phyloP scores from a whole-genome alignment of 2,888 invertebrate species.

The Eutolmus rufibarbis region DNA sequence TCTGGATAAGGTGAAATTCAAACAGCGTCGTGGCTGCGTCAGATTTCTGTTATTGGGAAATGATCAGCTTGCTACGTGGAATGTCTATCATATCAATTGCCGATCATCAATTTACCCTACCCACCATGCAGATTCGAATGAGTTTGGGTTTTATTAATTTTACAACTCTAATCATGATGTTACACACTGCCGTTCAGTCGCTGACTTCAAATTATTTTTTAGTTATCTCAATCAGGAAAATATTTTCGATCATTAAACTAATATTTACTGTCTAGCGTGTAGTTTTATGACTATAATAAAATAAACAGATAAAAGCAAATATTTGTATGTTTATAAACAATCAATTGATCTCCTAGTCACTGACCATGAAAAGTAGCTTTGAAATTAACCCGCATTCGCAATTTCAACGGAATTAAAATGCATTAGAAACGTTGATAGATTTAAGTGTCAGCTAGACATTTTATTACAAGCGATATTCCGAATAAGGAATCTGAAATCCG shows the following conservation, averaged over 20 bases:
- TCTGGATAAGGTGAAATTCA: neutral
- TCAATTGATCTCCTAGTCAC: no score
- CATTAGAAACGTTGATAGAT: no score
- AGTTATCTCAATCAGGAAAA: neutral
- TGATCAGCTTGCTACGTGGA: neutral
- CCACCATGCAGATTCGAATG: neutral
- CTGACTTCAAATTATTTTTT: neutral
- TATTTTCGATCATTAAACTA: neutral
- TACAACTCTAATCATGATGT: neutral
- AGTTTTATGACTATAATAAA: neutral
- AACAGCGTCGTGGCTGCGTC: neutral
- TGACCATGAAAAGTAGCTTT: no score
- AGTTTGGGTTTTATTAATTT: neutral
- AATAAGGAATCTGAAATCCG: no score
- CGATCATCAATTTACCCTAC: neutral
- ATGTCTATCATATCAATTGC: neutral
- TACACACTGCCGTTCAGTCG: neutral
- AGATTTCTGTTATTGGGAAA: neutral
- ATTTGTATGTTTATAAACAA: no score
- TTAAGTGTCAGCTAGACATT: no score
- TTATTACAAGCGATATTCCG: no score
- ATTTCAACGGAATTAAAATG: no score
- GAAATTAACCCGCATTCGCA: no score
- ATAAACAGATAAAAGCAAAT: neutral
- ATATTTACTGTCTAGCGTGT: neutral